Evolutionary conservation across 1,140 invertebrate species (phyloP), one percentile per base, ranked within the genome.

Genomic region (Globodera rostochiensis): DNA sequence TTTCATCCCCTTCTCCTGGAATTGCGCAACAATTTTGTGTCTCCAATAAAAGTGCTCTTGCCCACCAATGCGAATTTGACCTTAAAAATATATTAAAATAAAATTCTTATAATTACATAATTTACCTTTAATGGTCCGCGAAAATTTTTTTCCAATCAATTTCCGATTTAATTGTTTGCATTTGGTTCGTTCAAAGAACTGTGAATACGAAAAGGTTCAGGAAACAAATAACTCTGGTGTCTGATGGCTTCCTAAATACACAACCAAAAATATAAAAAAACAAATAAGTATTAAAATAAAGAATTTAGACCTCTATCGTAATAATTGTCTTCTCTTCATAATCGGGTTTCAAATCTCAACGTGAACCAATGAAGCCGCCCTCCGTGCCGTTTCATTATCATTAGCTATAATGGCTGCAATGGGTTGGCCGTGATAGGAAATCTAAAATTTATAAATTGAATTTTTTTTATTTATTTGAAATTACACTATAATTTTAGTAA

Each of bases 11-110:
- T 88, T 94, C 94, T 86, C 93, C 93, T 0, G 95, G 95, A 49
- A 95, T 91, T 2, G 93, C 95, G 67, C 95, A 91, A 50, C 89
- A 86, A 6, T 92, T 90, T 15, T 96, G 93, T 0, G 96, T 96
- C 91, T 96, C 95, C 81, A 98, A 91, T 98, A 98, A 91, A 98
- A 98, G 90, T 98, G 96, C 90, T 98, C 96, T 90, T 98, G 96
- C 0, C 95, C 95, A 67, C 95, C 95, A 85, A 94, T 94, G 83
- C 93, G 92, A 67, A 94, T 91, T 88, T 94, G 93, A 11, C 95
- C 94, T 90, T 94, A 93, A 47, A 94, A 83, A 64, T 19, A 64
- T 89, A 88, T 93, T 93, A 92, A 9, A 92, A 75, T 45, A 92
- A 90, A 25, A 49, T 90, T 84, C 80, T 96, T 93, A 36, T 0